Percentiles rank a stretch among this genome's conserved stretches.
Conservation (phyloP, 2,888 invertebrate species). For the Ptilodon capucinus region DNA sequence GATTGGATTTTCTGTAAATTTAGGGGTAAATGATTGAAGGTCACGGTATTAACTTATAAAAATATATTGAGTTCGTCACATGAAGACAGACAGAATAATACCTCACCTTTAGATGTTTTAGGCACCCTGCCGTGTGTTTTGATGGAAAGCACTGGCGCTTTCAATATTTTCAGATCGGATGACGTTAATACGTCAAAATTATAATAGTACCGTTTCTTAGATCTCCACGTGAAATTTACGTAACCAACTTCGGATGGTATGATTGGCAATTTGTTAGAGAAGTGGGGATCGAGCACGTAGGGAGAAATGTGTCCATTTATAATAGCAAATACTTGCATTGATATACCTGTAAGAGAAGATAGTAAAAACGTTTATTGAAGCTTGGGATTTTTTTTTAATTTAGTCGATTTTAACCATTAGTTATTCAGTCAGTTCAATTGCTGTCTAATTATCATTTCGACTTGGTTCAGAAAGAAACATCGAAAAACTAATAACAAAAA, state of each 20-base stretch:
- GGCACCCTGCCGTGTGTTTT: conserved; percentile 93
- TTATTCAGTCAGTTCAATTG: no score
- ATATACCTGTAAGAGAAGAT: conserved; percentile 83
- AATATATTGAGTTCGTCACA: no score
- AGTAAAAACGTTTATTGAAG: not conserved
- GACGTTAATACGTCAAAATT: conserved; percentile 94
- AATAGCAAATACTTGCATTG: conserved; percentile 95
- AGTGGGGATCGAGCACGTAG: conserved; percentile 94
- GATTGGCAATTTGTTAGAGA: conserved; percentile 93
- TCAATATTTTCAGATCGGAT: conserved; percentile 91
- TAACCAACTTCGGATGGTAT: conserved; percentile 96
- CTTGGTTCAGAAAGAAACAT: no score
- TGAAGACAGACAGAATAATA: no score
- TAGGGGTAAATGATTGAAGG: no score
- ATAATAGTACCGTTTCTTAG: conserved; percentile 92
- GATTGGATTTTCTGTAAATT: no score
- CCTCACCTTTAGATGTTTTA: conserved; percentile 88
- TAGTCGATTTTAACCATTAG: no score
- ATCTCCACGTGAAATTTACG: conserved; percentile 96
- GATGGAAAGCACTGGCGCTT: conserved; percentile 94
- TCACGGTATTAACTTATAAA: no score
- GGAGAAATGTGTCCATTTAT: conserved; percentile 92
- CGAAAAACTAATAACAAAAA: not conserved
- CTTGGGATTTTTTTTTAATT: not conserved
- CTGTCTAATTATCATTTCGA: not conserved